phyloP scores from a whole-genome alignment of 1,140 invertebrate species.

The Akabosia matsudoensis region DNA sequence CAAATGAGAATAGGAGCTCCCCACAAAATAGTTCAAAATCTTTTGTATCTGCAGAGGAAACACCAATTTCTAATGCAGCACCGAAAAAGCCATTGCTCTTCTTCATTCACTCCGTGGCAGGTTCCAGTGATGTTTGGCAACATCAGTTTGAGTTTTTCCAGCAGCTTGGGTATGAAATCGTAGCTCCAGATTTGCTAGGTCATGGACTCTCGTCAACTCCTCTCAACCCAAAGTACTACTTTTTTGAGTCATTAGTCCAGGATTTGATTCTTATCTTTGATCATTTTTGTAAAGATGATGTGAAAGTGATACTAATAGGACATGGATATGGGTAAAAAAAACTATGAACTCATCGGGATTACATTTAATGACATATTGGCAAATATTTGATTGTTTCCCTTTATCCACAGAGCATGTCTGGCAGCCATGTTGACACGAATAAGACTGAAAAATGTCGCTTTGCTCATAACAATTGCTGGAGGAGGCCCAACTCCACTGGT shows the following conservation, averaged over 20 bases:
- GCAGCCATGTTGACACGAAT: conserved; percentile 64
- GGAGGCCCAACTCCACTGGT: conserved; percentile 68
- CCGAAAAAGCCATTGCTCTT: conserved; percentile 60
- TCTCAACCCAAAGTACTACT: conserved; percentile 59
- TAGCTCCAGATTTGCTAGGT: conserved; percentile 68
- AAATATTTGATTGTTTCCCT: conserved; percentile 16
- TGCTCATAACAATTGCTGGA: conserved; percentile 67
- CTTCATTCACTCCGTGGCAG: conserved; percentile 71
- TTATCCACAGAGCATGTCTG: conserved; percentile 62
- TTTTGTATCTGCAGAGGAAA: not conserved
- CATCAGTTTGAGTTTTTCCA: conserved; percentile 63
- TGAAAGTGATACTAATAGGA: conserved; percentile 58
- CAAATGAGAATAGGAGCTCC: not conserved
- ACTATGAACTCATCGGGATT: too few species aligned
- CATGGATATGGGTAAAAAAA: conserved; percentile 62
- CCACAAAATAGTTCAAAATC: not conserved
- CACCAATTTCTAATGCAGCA: not conserved
- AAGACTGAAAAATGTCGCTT: conserved; percentile 60
- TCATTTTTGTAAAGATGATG: conserved; percentile 56
- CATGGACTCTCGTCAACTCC: conserved; percentile 69
- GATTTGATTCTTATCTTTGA: conserved; percentile 65
- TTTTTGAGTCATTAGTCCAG: conserved; percentile 62
- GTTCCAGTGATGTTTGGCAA: conserved; percentile 66
- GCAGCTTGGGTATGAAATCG: conserved; percentile 62
- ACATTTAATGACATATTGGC: too few species aligned